A percentile compares a stretch with the other conserved stretches of the same genome.
Evolutionary conservation across 2,797 vertebrate genomes (phyloP).

Genomic region (Paramormyrops hopkinsi): DNA sequence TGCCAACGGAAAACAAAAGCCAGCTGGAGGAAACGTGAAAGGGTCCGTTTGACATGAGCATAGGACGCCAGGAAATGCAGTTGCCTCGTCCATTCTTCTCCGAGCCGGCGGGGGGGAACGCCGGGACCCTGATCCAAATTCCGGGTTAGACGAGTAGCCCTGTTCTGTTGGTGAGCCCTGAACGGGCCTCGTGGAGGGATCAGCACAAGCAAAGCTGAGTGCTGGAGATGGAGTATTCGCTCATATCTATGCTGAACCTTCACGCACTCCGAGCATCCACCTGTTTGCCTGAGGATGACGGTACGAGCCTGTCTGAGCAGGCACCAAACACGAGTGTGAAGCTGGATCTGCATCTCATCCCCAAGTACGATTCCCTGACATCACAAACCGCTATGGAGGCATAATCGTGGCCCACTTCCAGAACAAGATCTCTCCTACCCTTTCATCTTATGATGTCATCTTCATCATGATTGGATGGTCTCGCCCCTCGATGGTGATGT

Average conservation of each 20-base stretch:
- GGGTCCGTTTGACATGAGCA: neutral
- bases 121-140: neutral
- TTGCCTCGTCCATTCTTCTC: neutral
- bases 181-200: neutral
- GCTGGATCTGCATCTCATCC: neutral
- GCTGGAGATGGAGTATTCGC: neutral
- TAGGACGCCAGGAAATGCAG: neutral
- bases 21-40: neutral
- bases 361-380: neutral
- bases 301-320: neutral
- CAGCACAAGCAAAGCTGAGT: neutral
- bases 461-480: neutral
- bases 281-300: neutral
- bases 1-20: neutral
- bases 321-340: neutral
- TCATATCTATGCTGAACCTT: slow-evolving; percentile 11
- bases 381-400: neutral
- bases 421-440: neutral
- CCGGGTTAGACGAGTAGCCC: neutral
- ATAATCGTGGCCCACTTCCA: neutral
- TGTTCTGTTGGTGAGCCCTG: neutral
- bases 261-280: neutral
- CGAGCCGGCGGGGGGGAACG: neutral
- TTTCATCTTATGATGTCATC: slow-evolving; percentile 6
- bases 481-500: neutral